Conservation (phyloP, 2,888 invertebrate genomes). For the Amitus sp. region DNA sequence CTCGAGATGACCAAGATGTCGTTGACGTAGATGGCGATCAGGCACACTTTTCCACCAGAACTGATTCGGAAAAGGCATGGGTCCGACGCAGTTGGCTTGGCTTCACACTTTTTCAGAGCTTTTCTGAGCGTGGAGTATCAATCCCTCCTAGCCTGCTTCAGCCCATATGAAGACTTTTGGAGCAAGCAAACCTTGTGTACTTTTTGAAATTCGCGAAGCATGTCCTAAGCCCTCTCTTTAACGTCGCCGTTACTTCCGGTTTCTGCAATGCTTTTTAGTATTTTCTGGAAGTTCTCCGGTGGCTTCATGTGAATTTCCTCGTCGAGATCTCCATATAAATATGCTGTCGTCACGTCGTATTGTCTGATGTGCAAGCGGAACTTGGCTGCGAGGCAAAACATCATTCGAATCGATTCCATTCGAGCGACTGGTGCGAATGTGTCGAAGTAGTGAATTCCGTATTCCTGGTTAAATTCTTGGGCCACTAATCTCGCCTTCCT, state of each 20-base stretch:
- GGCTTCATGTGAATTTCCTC: slow-evolving; percentile 19
- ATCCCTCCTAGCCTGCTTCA: slow-evolving; percentile 13
- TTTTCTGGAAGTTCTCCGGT: slow-evolving; percentile 10
- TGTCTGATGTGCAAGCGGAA: slow-evolving; percentile 14
- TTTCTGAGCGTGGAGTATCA: slow-evolving; percentile 9
- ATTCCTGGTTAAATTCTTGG: slow-evolving; percentile 19
- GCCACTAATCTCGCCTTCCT: slow-evolving; percentile 14
- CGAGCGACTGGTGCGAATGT: no score
- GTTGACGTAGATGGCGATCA: slow-evolving; percentile 35
- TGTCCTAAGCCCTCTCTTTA: slow-evolving; percentile 3
- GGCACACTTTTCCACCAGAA: slow-evolving; percentile 14
- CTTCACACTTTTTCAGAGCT: slow-evolving; percentile 2
- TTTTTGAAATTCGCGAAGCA: background rate
- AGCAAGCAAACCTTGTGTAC: slow-evolving; percentile 15
- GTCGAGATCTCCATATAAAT: slow-evolving; percentile 19
- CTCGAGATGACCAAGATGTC: no score
- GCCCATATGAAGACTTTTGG: slow-evolving; percentile 14
- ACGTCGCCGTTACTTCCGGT: background rate
- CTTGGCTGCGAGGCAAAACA: slow-evolving; percentile 8
- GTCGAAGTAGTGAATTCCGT: slow-evolving; percentile 14
- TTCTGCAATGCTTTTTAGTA: slow-evolving; percentile 7
- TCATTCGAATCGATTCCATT: slow-evolving; percentile 8
- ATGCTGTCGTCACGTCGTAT: slow-evolving; percentile 22
- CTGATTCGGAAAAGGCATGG: slow-evolving; percentile 20
- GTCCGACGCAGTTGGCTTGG: slow-evolving; percentile 8